phyloP scores from a whole-genome alignment of 1,140 invertebrate species.

The Leucophenga varia region DNA sequence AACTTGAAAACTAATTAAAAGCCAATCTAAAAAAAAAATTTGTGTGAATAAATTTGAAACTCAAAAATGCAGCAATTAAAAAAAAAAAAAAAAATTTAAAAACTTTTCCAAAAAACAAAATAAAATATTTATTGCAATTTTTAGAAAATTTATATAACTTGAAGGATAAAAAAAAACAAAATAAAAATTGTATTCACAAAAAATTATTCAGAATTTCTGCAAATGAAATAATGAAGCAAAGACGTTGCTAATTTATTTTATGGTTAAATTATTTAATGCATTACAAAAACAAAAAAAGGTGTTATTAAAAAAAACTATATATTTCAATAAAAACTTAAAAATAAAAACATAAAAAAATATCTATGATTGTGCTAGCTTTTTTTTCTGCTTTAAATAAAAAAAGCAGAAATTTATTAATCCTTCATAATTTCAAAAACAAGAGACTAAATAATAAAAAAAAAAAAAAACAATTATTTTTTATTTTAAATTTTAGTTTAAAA shows the following conservation, averaged over 20 bases:
- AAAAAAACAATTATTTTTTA: constrained; percentile 17
- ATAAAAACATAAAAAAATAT: constrained; percentile 9
- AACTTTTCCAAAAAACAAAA: constrained; percentile 1
- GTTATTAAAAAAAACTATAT: constrained; percentile 28
- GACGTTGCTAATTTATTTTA: constrained; percentile 54
- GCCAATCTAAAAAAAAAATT: constrained; percentile 5
- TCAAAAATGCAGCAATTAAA: constrained; percentile 9
- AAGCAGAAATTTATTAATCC: constrained; percentile 18
- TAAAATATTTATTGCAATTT: too few species aligned
- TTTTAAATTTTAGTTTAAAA: constrained; percentile 28
- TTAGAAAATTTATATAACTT: constrained; percentile 39
- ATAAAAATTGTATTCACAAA: constrained; percentile 26
- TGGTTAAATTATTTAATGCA: constrained; percentile 55
- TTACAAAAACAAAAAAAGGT: constrained; percentile 20
- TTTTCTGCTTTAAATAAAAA: neutral
- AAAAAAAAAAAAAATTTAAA: constrained; percentile 14
- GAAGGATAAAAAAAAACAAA: constrained; percentile 26
- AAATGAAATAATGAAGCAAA: constrained; percentile 27
- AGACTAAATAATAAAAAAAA: constrained; percentile 8
- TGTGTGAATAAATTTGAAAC: constrained; percentile 3
- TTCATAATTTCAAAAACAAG: constrained; percentile 16
- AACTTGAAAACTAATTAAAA: constrained; percentile 5
- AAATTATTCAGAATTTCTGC: neutral
- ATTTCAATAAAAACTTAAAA: constrained; percentile 9
- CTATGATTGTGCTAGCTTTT: constrained; percentile 19